Base-by-base conservation (phyloP, 2,888 invertebrate species). In the Lamellibrachia columna region DNA sequence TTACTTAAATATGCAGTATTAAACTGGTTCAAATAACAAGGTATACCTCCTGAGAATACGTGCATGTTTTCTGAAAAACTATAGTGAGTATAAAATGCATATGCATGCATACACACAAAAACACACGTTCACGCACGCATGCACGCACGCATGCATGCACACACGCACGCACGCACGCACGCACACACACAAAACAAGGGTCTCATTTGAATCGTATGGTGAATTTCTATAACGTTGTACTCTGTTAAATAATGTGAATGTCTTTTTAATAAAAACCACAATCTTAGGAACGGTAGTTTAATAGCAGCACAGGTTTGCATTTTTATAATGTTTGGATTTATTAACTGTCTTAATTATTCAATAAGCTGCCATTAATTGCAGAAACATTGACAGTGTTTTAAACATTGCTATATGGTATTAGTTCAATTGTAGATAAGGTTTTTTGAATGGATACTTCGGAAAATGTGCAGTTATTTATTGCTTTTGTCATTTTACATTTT, bases 1-100 rank as follows among this genome's bases (percentile, higher is more conserved):
- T 75, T 15, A 75, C 75, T 75, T 22, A 75, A 75, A 75, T 75
- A 75, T 75, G 75, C 75, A 75, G 75, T 75, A 75, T 75, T 75
- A 75, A 75, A 22, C 75, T 75, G 75, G 75, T 75, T 75, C 75
- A 75, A 15, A 75, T 75, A 75, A 75, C 75, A 75, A 15, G 75
- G 75, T 75, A 75, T 75, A 75, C 75, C 75, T 75, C 75, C n/a
- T 75, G 75, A 75, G 75, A 75, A 75, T 2, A 22, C 40, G 22
- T 75, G 75, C 75, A 15, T 75, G 75, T 75, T 75, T 75, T 75
- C 22, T 22, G n/a, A 75, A 75, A 75, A 75, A 6, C 75, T 15
- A 6, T 75, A 75, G 75, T 75, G 75, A 75, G n/a, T 75, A 75
- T 75, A 11, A 75, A 75, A 75, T 75, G 75, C 75, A 75, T 22